phyloP scores from a whole-genome alignment of 1,140 invertebrate species.

The Hetaerina americana region DNA sequence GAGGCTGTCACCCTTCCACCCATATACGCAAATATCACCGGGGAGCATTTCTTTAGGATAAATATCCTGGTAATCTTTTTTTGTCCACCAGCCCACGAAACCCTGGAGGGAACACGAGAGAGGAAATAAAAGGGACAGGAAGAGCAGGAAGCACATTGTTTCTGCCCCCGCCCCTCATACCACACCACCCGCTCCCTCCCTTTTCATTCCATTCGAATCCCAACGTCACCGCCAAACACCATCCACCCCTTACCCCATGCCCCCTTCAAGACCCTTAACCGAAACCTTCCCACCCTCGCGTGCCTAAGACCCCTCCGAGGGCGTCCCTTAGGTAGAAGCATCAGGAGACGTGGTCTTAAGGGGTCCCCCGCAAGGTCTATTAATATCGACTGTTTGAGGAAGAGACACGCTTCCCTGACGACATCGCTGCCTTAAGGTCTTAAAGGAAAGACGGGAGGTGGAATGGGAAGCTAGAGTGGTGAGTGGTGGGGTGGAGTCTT shows the following conservation, averaged over 20 bases:
- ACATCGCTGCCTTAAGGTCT: background rate
- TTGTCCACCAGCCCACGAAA: too few relatives aligned
- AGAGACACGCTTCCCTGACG: background rate
- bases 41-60: too few relatives aligned
- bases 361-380: background rate
- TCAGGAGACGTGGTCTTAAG: background rate
- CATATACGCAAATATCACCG: too few relatives aligned
- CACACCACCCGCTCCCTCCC: background rate
- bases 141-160: background rate
- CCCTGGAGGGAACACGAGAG: too few relatives aligned
- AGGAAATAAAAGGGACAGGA: too few relatives aligned
- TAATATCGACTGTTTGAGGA: background rate
- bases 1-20: too few relatives aligned
- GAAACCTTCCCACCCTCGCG: background rate
- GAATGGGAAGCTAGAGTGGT: background rate
- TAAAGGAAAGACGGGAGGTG: background rate
- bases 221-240: too few relatives aligned
- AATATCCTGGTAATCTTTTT: too few relatives aligned
- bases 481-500: too few relatives aligned
- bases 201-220: background rate
- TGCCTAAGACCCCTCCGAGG: too few relatives aligned
- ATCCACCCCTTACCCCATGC: background rate
- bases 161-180: background rate
- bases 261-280: background rate
- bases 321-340: background rate